These are phyloP conservation scores for Aspidiotus rigidus DNA, from an alignment of 2,888 invertebrate species.

Conservation along the genomic window DNA sequence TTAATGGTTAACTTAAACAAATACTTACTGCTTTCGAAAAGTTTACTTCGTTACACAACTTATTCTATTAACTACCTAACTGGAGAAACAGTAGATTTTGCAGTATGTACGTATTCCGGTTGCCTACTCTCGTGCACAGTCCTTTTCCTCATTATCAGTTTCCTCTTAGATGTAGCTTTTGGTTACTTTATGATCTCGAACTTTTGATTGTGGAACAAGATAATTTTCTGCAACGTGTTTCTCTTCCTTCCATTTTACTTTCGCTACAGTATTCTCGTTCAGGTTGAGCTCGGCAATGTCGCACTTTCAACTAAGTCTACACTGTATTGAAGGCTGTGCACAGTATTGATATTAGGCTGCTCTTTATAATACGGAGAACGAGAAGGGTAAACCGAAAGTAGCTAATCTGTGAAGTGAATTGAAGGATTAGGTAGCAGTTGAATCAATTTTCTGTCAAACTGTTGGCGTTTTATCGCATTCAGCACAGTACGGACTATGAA, in stretches of 20 bases:
- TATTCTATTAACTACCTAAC: constrained; percentile 25
- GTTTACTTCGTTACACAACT: constrained; percentile 32
- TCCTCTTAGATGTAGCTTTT: not conserved
- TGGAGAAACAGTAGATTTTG: not conserved
- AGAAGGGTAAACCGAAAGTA: not conserved
- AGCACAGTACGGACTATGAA: no score
- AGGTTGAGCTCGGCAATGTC: no score
- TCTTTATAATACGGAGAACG: not conserved
- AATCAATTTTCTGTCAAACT: not conserved
- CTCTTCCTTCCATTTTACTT: not conserved
- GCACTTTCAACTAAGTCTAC: no score
- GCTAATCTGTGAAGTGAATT: not conserved
- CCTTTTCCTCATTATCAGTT: not conserved
- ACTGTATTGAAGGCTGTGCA: no score
- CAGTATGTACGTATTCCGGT: not conserved
- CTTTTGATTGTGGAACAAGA: not conserved
- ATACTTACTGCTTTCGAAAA: constrained; percentile 22
- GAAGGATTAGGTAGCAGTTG: not conserved
- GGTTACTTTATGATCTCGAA: not conserved
- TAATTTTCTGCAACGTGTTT: not conserved
- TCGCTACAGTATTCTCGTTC: not conserved
- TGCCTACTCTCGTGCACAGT: not conserved
- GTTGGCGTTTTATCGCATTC: no score
- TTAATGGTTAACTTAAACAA: constrained; percentile 32
- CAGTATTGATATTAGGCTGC: constrained; percentile 1